Base-by-base conservation (phyloP, 30 jellyfish, hydroid and myxozoan species). In the Hydractinia symbiolongicarpus region DNA sequence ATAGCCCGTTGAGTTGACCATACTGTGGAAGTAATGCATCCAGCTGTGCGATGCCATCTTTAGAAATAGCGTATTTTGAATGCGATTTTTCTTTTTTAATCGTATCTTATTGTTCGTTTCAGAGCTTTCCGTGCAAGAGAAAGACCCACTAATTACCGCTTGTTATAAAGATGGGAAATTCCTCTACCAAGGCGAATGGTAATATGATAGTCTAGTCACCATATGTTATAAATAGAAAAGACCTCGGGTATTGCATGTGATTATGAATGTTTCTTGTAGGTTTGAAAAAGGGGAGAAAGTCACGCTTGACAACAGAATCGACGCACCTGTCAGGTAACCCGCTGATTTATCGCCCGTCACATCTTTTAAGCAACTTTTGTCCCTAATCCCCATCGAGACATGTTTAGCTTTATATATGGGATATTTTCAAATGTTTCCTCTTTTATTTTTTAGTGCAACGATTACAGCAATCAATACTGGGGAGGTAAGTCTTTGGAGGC, bases 281-380 rank as follows among this genome's bases (percentile, higher is more conserved):
- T 93, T 94, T 82, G 97, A 94, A 55, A 88, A 88, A 72, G 99
- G 99, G 15, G 99, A 94, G 54, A 84, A 85, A 82, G 99, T 94
- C 50, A 54, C 80, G 55, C 86, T 94, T 19, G 99, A 94, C 64
- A 94, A 94, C 74, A 85, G 95, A 70, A 95, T 94, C 10, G 99
- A 94, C 79, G 79, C 95, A 4, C 99, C 99, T 7, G 97, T 94
- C 5, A 66, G 79, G 99, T 94, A 88, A 76, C 83, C 40, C 10
- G 19, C n/a, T n/a, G 44, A 30, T 1, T 30, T 30, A 30, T 30
- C 2, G 44, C 2, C 44, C 1, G 44, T 30, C 44, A 30, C 44
- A 30, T 30, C 44, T 30, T 30, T 30, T 30, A 30, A 30, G 44
- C 44, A 30, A 30, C 44, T 30, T 30, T 30, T 30, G 44, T 30